Evolutionary conservation across 2,888 invertebrate genomes (phyloP).

Genomic region (Eulithis prunata): DNA sequence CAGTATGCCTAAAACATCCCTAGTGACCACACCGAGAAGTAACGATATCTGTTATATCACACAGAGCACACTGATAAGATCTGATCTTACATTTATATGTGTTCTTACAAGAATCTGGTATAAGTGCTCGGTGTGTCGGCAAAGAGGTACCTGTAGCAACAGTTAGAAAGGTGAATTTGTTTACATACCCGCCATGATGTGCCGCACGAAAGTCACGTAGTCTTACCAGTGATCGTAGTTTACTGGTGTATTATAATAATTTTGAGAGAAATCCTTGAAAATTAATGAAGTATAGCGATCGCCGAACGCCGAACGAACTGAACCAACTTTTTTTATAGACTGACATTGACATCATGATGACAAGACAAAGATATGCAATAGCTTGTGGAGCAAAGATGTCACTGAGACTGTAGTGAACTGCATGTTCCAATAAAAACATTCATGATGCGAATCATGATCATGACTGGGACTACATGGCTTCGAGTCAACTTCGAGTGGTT

Average conservation of each 20-base stretch:
- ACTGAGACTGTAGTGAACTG: too few relatives aligned
- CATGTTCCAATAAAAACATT: too few relatives aligned
- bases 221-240: neutral
- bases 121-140: neutral
- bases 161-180: conserved; percentile 21
- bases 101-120: neutral
- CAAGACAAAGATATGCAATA: too few relatives aligned
- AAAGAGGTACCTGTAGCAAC: neutral
- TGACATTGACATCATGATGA: too few relatives aligned
- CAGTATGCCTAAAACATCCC: neutral
- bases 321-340: too few relatives aligned
- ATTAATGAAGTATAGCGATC: conserved; percentile 1
- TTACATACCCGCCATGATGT: conserved; percentile 67
- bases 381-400: too few relatives aligned
- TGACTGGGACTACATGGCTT: too few relatives aligned
- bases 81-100: neutral
- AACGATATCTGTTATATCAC: neutral
- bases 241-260: neutral
- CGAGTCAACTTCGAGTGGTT: too few relatives aligned
- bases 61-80: neutral
- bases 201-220: conserved; percentile 42
- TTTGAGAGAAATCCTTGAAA: conserved; percentile 28
- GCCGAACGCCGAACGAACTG: too few relatives aligned
- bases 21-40: neutral
- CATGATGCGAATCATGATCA: too few relatives aligned